These are phyloP conservation scores for Sapayoa aenigma DNA, from an alignment of 2,113 vertebrate species.

Conservation along the genomic window DNA sequence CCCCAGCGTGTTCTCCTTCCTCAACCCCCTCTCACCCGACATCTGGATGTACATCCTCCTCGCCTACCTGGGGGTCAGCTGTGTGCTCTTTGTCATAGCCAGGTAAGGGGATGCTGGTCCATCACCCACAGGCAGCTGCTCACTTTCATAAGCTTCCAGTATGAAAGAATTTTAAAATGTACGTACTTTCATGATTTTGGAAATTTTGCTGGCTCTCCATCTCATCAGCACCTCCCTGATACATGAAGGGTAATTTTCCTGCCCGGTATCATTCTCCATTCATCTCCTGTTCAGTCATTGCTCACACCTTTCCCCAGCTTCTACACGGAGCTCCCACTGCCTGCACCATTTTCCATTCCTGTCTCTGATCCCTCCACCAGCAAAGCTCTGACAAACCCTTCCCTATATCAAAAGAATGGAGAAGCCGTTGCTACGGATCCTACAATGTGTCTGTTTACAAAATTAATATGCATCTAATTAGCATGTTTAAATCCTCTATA, in stretches of 20 bases:
- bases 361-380: background rate
- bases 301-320: background rate
- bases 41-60: conserved; percentile 99
- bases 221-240: background rate
- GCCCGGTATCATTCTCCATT: fast-evolving
- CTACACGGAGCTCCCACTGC: background rate
- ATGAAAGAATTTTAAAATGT: background rate
- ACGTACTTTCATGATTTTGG: background rate
- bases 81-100: conserved; percentile 97
- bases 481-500: conserved; percentile 37
- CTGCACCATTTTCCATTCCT: background rate
- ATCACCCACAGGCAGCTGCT: too few relatives aligned
- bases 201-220: background rate
- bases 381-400: background rate
- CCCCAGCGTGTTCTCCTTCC: conserved; percentile 98
- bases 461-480: conserved; percentile 60
- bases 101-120: conserved; percentile 75
- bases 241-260: background rate
- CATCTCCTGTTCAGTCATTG: fast-evolving
- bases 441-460: conserved; percentile 28
- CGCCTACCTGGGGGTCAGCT: conserved; percentile 97
- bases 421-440: background rate
- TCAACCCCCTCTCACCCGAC: conserved; percentile 95
- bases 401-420: background rate
- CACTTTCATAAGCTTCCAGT: too few relatives aligned